These are phyloP conservation scores for Clarias fuscus DNA, from an alignment of 2,797 vertebrate species.

Conservation along the genomic window DNA sequence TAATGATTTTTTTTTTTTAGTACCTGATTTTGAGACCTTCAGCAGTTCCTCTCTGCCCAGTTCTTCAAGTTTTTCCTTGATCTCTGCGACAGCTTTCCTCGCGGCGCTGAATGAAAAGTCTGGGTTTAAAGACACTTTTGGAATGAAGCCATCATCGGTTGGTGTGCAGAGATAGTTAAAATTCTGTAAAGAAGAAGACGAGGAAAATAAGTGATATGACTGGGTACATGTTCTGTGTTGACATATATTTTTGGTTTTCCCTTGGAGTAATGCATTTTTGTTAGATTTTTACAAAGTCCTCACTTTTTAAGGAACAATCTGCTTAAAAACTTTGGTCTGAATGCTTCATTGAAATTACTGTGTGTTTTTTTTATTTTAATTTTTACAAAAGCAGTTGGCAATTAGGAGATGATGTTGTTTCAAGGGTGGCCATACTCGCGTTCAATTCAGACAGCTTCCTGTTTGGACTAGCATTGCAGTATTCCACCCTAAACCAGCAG, in stretches of 20 bases:
- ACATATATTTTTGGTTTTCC: neutral
- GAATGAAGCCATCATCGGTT: conserved; percentile 78
- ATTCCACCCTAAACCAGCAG: neutral
- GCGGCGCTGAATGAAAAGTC: conserved; percentile 77
- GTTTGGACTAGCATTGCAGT: neutral
- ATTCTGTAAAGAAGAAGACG: conserved; percentile 65
- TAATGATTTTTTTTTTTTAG: too few species aligned
- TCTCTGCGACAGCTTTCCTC: conserved; percentile 79
- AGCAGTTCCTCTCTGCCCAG: conserved; percentile 76
- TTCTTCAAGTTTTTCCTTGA: conserved; percentile 79
- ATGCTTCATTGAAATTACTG: neutral
- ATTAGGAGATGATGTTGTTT: neutral
- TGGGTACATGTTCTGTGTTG: too few species aligned
- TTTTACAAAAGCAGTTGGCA: neutral
- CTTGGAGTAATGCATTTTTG: neutral
- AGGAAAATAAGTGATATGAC: neutral
- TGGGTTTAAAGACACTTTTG: conserved; percentile 75
- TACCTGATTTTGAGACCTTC: conserved; percentile 80
- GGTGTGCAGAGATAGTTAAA: conserved; percentile 84
- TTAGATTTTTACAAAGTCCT: neutral
- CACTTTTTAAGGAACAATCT: neutral
- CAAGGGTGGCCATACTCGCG: neutral
- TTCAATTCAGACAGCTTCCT: neutral
- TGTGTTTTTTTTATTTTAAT: neutral
- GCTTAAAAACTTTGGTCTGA: neutral